phyloP scores from a whole-genome alignment of 2,888 invertebrate genomes.

The Mycalesis mineus region DNA sequence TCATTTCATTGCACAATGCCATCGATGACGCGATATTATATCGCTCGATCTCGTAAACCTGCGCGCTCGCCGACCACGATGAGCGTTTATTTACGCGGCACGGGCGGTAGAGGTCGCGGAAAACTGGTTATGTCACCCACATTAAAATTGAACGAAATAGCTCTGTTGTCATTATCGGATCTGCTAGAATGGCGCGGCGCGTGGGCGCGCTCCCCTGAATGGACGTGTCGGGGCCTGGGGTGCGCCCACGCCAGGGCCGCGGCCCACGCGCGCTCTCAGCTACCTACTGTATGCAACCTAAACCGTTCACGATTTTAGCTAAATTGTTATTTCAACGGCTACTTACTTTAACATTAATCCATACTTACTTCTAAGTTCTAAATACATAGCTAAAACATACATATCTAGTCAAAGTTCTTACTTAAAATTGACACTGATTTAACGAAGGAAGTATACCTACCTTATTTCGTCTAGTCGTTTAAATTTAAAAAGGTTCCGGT shows the following conservation, averaged over 20 bases:
- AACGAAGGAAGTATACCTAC: no score
- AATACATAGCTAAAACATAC: no score
- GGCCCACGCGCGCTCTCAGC: constrained; percentile 32
- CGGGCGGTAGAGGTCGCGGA: constrained; percentile 21
- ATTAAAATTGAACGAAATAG: constrained; percentile 39
- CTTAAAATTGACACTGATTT: no score
- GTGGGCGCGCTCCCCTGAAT: constrained; percentile 62
- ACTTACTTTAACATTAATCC: background rate
- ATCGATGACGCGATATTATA: constrained; percentile 39
- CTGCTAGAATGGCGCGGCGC: constrained; percentile 42
- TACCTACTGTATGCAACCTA: constrained; percentile 30
- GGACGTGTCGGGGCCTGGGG: constrained; percentile 48
- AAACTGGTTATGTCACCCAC: constrained; percentile 23
- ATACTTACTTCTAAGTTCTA: background rate
- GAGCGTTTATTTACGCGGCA: constrained; percentile 7
- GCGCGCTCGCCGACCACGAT: constrained; percentile 1
- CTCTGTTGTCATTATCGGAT: constrained; percentile 55
- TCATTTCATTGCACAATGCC: constrained; percentile 45
- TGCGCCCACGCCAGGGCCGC: constrained; percentile 41
- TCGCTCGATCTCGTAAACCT: background rate
- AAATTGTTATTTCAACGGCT: background rate
- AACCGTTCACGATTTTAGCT: background rate
- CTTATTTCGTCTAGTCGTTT: no score
- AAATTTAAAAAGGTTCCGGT: no score
- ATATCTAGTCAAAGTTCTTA: no score